A percentile compares a stretch with the other conserved stretches of the same genome.
These are phyloP conservation scores for Lonchura striata DNA, from an alignment of 2,113 vertebrate species.

Conservation along the genomic window DNA sequence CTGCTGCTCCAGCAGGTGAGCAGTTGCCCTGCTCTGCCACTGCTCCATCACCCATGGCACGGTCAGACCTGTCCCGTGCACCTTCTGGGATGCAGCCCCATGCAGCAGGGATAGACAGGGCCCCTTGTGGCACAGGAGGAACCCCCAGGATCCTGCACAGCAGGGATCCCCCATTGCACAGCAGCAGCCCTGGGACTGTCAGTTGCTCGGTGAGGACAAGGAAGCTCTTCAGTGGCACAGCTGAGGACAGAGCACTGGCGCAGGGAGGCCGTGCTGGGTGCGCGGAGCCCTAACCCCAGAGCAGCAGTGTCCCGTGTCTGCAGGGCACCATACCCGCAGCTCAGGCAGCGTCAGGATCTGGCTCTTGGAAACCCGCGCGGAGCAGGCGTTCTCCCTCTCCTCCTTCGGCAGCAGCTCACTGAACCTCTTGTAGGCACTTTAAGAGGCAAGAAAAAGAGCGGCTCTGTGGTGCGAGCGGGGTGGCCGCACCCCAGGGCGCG, in stretches of 20 bases:
- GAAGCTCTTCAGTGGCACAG: background rate
- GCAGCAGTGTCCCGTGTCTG: background rate
- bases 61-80: rapidly evolving
- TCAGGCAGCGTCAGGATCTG: conserved; percentile 84
- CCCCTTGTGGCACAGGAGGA: too few relatives aligned
- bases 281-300: background rate
- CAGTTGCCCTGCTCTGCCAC: background rate
- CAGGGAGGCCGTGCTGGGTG: rapidly evolving
- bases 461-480: background rate
- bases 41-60: rapidly evolving
- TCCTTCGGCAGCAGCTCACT: conserved; percentile 81
- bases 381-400: conserved; percentile 9
- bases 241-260: background rate
- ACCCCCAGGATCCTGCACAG: background rate
- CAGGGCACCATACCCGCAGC: conserved; percentile 80
- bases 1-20: background rate
- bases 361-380: conserved; percentile 69
- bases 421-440: conserved; percentile 90
- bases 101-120: background rate
- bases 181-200: background rate
- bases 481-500: background rate
- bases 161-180: background rate
- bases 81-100: rapidly evolving
- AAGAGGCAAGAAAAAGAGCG: background rate
- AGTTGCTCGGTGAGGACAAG: rapidly evolving